Conservation (phyloP, 2,113 vertebrate genomes). For the Willisornis vidua region DNA sequence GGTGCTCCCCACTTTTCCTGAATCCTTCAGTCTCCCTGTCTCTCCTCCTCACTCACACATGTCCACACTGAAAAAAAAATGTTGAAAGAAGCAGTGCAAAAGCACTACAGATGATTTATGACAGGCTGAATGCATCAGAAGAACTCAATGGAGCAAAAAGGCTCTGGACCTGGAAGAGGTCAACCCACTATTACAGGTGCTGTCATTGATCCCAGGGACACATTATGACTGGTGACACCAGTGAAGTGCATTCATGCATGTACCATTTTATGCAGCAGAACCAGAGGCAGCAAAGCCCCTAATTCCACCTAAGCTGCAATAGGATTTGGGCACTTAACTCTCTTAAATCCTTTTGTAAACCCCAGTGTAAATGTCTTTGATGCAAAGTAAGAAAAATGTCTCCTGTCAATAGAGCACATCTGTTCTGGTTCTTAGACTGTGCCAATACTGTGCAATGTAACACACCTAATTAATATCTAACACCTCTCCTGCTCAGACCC, state of each 20-base stretch:
- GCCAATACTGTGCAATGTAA: neutral
- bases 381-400: constrained; percentile 12
- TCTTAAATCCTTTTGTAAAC: neutral
- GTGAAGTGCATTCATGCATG: neutral
- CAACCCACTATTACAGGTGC: neutral
- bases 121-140: neutral
- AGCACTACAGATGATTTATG: constrained; percentile 1
- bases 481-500: neutral
- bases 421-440: neutral
- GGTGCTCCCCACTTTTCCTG: neutral
- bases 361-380: neutral
- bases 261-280: neutral
- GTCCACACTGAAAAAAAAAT: neutral
- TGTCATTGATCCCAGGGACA: neutral
- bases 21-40: neutral
- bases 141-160: neutral
- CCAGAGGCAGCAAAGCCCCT: neutral
- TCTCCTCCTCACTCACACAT: neutral
- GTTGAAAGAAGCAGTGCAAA: neutral
- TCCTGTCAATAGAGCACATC: neutral
- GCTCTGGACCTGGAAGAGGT: neutral
- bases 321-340: neutral
- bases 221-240: neutral
- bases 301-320: neutral
- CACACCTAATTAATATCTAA: neutral